Evolutionary conservation across 2,797 vertebrate species (phyloP).

Genomic region (Octomys mimax): DNA sequence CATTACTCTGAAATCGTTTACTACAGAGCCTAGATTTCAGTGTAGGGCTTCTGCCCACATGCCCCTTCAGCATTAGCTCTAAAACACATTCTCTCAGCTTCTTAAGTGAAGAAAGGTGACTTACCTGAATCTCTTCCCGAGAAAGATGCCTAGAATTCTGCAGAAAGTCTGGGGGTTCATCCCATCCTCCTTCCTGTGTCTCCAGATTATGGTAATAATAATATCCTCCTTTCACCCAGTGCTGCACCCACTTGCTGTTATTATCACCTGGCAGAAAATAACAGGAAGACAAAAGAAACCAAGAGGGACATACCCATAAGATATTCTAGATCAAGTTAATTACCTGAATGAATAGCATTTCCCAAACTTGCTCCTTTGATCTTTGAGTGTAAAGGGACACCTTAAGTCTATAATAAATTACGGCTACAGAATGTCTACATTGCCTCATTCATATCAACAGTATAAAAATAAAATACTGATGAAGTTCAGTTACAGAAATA

Average conservation of each 20-base stretch:
- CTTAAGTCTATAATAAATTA: not conserved
- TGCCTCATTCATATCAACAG: not conserved
- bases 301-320: not conserved
- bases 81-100: not conserved
- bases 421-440: not conserved
- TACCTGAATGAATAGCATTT: not conserved
- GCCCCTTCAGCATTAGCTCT: not conserved
- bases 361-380: not conserved
- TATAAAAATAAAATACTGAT: not conserved
- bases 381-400: not conserved
- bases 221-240: constrained; percentile 99
- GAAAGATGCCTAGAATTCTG: constrained; percentile 95
- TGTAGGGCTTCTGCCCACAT: not conserved
- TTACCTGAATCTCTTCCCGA: constrained; percentile 98
- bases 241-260: constrained; percentile 95
- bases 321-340: not conserved
- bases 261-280: constrained; percentile 91
- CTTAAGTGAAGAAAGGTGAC: not conserved
- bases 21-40: not conserved
- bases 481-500: not conserved
- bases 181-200: constrained; percentile 94
- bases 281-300: not conserved
- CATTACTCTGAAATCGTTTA: not conserved
- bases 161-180: constrained; percentile 92
- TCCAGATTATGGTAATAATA: constrained; percentile 96